phyloP scores from a whole-genome alignment of 2,888 invertebrate species.

The Drepanosiphum platanoidis region DNA sequence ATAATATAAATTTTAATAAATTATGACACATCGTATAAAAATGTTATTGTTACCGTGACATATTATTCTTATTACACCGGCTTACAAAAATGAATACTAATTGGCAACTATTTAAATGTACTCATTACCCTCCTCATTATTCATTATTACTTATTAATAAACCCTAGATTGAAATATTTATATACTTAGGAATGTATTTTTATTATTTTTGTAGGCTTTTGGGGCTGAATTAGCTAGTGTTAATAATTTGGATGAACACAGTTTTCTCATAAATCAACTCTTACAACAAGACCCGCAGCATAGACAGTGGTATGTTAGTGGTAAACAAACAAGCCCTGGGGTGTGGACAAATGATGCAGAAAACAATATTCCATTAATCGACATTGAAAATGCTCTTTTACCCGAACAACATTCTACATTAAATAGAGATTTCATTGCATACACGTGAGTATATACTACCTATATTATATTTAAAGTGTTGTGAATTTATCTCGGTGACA shows the following conservation, averaged over 20 bases:
- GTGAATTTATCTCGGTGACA: too few species aligned
- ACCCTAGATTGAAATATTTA: not conserved
- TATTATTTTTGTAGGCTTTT: constrained; percentile 71
- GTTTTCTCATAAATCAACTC: constrained; percentile 85
- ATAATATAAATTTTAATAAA: too few species aligned
- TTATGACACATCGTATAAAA: too few species aligned
- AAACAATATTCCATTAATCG: constrained; percentile 81
- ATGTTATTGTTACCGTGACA: too few species aligned
- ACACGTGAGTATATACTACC: constrained; percentile 70
- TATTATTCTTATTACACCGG: too few species aligned
- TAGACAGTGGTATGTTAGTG: constrained; percentile 86
- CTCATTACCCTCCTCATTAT: not conserved
- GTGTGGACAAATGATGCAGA: constrained; percentile 87
- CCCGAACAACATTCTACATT: constrained; percentile 72
- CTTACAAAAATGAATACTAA: too few species aligned
- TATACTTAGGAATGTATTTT: not conserved
- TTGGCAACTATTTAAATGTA: not conserved
- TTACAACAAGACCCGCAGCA: constrained; percentile 85
- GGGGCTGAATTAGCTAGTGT: constrained; percentile 84
- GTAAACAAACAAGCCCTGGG: constrained; percentile 78
- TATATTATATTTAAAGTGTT: not conserved
- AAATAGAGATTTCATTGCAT: constrained; percentile 80
- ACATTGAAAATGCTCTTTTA: constrained; percentile 84
- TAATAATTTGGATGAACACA: constrained; percentile 85
- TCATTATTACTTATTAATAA: not conserved